Evolutionary conservation across 2,797 vertebrate species (phyloP).

Genomic region (Rousettus madagascariensis): DNA sequence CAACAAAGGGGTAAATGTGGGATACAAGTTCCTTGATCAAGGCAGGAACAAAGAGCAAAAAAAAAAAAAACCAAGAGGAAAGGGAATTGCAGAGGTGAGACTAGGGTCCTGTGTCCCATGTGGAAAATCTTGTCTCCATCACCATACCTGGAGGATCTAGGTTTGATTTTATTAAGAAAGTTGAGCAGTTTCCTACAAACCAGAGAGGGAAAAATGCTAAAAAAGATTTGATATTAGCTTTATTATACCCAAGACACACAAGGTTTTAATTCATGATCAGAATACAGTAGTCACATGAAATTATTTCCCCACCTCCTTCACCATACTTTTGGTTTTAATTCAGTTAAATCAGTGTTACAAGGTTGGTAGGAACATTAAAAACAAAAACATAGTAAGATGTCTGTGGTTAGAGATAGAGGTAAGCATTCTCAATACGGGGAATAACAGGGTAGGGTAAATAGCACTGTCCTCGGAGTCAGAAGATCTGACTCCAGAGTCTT

Average conservation of each 20-base stretch:
- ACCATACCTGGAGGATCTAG: not conserved
- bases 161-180: constrained; percentile 6
- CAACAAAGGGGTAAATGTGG: not conserved
- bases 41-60: not conserved
- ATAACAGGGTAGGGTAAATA: not conserved
- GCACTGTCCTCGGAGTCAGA: not conserved
- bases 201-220: not conserved
- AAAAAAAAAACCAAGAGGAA: not conserved
- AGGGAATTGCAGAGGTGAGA: not conserved
- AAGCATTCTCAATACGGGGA: not conserved
- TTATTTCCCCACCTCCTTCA: not conserved
- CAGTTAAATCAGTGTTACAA: not conserved
- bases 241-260: not conserved
- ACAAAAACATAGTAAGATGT: not conserved
- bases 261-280: constrained; percentile 13
- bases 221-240: not conserved
- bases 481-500: not conserved
- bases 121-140: not conserved
- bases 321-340: not conserved
- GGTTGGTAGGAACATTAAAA: not conserved
- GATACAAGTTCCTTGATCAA: not conserved
- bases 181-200: not conserved
- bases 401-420: not conserved
- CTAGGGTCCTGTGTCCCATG: not conserved
- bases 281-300: not conserved